Base-by-base conservation (phyloP, 2,113 vertebrate genomes). In the Etia nguti region DNA sequence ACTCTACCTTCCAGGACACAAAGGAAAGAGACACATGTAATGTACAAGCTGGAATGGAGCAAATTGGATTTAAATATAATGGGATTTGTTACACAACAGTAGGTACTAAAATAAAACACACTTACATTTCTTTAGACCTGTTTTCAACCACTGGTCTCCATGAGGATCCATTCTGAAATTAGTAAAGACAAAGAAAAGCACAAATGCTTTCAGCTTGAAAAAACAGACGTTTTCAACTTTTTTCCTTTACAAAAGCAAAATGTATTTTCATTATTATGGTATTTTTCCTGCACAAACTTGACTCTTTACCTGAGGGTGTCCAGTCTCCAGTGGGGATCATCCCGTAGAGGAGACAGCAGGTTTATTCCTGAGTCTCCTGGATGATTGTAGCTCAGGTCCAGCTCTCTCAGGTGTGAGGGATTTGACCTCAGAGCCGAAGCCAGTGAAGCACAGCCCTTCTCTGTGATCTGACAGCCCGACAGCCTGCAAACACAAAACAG, bases 361-460 rank as follows among this genome's bases (percentile, higher is more conserved):
- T 57, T 29, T 57, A 57, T 57, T 0, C 56, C 56, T 29, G 24
- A 29, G 7, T 59, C 4, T 3, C 56, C 24, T 29, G 56, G 56
- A 29, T 59, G 24, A 59, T 59, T 59, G 24, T 59, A 59, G 24
- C 56, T 59, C 56, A 59, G 24, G 56, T 59, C 7, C 56, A 59
- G 8, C 56, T 59, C 56, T 59, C 4, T 59, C 24, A 29, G 24
- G 56, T 59, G 56, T 59, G 24, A 59, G 56, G 7, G 56, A 59
- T 59, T 59, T 59, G 56, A 16, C 24, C 29, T 59, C 13, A 59
- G 24, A 59, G 56, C 56, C 4, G 0, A 59, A 0, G 0, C 56
- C 2, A 29, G 0, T 16, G 56, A 57, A 0, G 0, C 56, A 57
- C 56, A 29, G 56, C 56, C 56, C 56, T 16, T 0, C 56, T 57